phyloP scores from a whole-genome alignment of 2,113 vertebrate species.

The Numenius arquata region DNA sequence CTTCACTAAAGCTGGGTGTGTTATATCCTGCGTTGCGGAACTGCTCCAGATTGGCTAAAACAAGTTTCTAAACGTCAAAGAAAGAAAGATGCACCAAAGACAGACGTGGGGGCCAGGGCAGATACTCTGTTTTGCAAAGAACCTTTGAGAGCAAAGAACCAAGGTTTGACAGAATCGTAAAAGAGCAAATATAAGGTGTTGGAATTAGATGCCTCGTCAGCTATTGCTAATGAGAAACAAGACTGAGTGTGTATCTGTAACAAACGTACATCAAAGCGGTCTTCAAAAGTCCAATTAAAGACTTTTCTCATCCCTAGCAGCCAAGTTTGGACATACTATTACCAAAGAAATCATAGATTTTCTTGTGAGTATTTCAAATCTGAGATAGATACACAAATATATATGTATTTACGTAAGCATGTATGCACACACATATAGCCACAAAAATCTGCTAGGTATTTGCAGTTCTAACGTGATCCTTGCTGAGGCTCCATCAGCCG shows the following conservation, averaged over 20 bases:
- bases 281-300: neutral
- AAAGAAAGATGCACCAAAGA: neutral
- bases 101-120: neutral
- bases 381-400: neutral
- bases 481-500: neutral
- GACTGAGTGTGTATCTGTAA: neutral
- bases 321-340: neutral
- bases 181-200: neutral
- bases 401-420: neutral
- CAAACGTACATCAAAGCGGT: rapidly evolving
- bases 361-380: neutral
- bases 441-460: neutral
- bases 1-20: too few species aligned
- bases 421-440: neutral
- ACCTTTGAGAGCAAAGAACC: neutral
- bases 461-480: neutral
- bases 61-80: neutral
- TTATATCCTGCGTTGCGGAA: neutral
- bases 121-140: neutral
- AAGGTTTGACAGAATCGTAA: neutral
- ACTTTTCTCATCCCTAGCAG: neutral
- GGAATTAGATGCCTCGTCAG: neutral
- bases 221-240: neutral
- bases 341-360: neutral
- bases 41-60: neutral